These are phyloP conservation scores for Oligia strigilis DNA, from an alignment of 2,888 invertebrate species.

Conservation along the genomic window DNA sequence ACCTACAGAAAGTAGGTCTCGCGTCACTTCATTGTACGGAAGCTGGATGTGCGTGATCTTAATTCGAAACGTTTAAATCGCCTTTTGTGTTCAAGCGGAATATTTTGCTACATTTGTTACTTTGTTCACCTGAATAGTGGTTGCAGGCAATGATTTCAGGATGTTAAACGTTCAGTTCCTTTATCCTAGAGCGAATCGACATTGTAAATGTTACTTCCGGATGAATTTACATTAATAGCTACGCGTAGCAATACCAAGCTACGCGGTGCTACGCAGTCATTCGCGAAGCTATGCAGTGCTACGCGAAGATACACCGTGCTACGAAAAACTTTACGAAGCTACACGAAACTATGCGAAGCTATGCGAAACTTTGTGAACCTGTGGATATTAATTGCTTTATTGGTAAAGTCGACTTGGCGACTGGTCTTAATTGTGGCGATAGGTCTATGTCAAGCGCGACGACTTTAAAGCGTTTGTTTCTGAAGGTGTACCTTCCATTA, in stretches of 20 bases:
- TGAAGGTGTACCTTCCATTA: conserved; percentile 76
- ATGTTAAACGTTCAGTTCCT: conserved; percentile 12
- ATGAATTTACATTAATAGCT: not conserved
- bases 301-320: not conserved
- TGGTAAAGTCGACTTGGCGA: not conserved
- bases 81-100: conserved; percentile 36
- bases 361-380: not conserved
- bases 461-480: conserved; percentile 46
- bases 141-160: conserved; percentile 38
- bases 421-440: not conserved
- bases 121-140: conserved; percentile 48
- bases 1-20: conserved; percentile 62
- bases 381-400: not conserved
- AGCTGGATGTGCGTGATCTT: conserved; percentile 65
- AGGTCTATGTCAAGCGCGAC: not conserved
- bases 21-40: conserved; percentile 61
- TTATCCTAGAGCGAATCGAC: not conserved
- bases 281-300: not conserved
- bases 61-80: conserved; percentile 61
- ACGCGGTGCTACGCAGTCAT: not conserved
- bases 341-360: no score
- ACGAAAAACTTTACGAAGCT: not conserved
- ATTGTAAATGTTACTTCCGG: not conserved
- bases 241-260: not conserved
- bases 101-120: conserved; percentile 55